A percentile compares a stretch with the other conserved stretches of the same genome.
Conservation (phyloP, 2,797 vertebrate genomes). For the Halcyon badia region DNA sequence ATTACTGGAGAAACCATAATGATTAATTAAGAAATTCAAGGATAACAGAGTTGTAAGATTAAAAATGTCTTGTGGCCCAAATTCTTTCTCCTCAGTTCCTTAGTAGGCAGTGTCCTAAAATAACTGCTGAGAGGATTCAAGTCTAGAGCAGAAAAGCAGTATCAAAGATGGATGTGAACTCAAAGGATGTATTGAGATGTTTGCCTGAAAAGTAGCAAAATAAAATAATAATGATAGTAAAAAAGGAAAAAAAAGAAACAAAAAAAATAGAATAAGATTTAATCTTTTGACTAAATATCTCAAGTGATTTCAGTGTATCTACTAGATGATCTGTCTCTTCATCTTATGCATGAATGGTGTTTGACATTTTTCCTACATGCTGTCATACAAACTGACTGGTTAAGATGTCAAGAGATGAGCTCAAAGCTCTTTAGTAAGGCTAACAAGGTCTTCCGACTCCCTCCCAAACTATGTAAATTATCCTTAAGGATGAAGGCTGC, state of each 20-base stretch:
- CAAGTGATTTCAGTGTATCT: neutral
- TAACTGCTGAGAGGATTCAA: neutral
- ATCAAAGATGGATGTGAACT: neutral
- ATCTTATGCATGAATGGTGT: neutral
- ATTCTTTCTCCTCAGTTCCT: neutral
- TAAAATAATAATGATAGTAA: neutral
- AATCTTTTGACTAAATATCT: neutral
- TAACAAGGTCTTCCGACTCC: neutral
- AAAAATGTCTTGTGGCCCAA: neutral
- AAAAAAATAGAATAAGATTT: neutral
- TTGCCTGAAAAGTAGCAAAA: neutral
- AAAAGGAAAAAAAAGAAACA: neutral
- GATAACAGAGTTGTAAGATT: neutral
- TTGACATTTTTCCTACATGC: neutral
- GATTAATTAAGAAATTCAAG: neutral
- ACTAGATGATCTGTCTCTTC: neutral
- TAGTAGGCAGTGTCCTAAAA: neutral
- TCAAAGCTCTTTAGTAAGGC: neutral
- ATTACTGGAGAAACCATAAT: neutral
- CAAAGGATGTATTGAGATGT: rapidly evolving
- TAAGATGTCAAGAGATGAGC: neutral
- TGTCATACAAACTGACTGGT: neutral
- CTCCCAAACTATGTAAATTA: neutral
- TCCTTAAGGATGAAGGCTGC: neutral
- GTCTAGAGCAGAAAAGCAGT: neutral